Base-by-base conservation (phyloP, 2,113 vertebrate species). In the Cryptotis parvus region DNA sequence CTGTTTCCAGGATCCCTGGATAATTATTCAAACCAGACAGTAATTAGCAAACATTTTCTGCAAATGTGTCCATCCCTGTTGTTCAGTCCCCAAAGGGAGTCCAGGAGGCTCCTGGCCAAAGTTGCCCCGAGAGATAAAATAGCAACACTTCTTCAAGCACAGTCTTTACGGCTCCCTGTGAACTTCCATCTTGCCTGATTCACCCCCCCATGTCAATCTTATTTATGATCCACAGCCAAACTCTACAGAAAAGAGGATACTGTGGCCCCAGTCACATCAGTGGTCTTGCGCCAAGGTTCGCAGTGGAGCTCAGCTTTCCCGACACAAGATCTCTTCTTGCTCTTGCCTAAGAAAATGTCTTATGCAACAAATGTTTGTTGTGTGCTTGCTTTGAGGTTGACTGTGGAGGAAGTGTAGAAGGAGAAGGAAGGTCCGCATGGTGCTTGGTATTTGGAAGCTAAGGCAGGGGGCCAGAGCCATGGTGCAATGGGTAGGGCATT, bases 21-120 rank as follows among this genome's bases (percentile, higher is more conserved):
- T 97, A 96, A 97, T 97, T 96, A 95, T 91, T 91, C 91, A 95
- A 96, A 84, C 88, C 86, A 95, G 94, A 96, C 87, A 94, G 95
- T 90, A 96, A 96, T 97, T 96, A 96, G 92, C 89, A 95, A 96
- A 91, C 69, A 80, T 84, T 93, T 95, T 86, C 88, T 91, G 70
- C 79, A 84, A 87, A 92, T 90, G 90, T 91, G 88, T 92, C 88
- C 87, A 91, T 91, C 63, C 82, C 68, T 68, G 18, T 90, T 90
- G 45, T 94, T 94, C 69, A 84, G 68, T 49, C 92, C 68, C 63
- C 83, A 82, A 92, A 92, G 91, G 63, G 45, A 49, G 41, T 41
- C 68, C 88, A 92, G 63, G 77, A 77, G 85, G 41, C 35, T 90
- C 37, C 75, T 66, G 86, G 52, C 87, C 86, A 70, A 31, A 70